Evolutionary conservation across 1,140 invertebrate genomes (phyloP), one percentile per base, ranked within the genome.

Genomic region (Procambarus clarkii): DNA sequence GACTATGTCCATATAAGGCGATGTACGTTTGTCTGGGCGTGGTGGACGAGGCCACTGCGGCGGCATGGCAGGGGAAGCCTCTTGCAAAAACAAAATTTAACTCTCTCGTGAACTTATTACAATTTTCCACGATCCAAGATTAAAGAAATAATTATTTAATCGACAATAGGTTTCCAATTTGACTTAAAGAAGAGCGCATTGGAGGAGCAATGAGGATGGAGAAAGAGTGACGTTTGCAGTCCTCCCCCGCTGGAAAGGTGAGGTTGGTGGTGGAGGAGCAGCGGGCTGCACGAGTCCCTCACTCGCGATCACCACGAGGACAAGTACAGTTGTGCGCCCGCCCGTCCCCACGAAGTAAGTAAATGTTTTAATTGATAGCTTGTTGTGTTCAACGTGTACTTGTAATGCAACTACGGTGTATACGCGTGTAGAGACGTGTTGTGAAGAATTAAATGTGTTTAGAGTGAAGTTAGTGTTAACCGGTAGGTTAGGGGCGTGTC

Each of bases 21-120:
- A 78, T 76, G 50, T 86, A 86, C 85, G 85, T 86, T 86, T 86
- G 85, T 79, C 85, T 46, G 85, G 85, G 74, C 74, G 85, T 46
- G 85, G 46, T 13, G 76, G 85, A 50, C 84, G 85, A 86, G 76
- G 71, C 85, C 85, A 86, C 85, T 86, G 85, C 85, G 85, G 85
- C 85, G 15, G 58, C 18, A n/a, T 60, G 74, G 21, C 24, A 24
- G 85, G 85, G 85, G 76, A 44, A 58, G n/a, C n/a, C 24, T 74
- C 45, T 60, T 21, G n/a, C 11, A 24, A n/a, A 71, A 4, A 24
- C 69, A 7, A 2, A 4, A 24, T 71, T 71, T 3, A 34, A 71
- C 69, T 5, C n/a, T 3, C 18, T n/a, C 7, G 5, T n/a, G 0
- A 21, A 64, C n/a, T 71, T 71, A 24, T 71, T 71, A 71, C 69